Percentiles rank a stretch among this genome's conserved stretches.
Evolutionary conservation across 2,113 vertebrate species (phyloP).

Genomic region (Camelus dromedarius): DNA sequence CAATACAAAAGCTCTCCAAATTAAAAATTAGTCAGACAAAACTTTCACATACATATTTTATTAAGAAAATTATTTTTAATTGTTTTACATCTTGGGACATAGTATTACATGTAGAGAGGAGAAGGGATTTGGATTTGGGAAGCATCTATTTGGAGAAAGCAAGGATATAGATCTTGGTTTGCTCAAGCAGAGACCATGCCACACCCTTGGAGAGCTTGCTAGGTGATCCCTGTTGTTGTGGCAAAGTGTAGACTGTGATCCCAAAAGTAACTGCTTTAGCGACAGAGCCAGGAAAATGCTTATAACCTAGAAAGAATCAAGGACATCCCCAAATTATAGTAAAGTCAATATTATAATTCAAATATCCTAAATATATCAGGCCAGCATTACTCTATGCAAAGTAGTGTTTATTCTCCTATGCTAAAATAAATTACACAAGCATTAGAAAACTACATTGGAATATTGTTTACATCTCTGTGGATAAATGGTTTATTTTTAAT

Average conservation of each 20-base stretch:
- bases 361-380: background rate
- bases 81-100: background rate
- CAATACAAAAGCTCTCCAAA: background rate
- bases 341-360: background rate
- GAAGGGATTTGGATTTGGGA: background rate
- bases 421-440: background rate
- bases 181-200: background rate
- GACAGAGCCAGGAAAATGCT: background rate
- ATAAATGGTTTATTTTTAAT: background rate
- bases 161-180: background rate
- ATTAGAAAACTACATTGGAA: background rate
- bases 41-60: background rate
- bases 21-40: background rate
- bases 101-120: background rate
- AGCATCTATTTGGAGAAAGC: background rate
- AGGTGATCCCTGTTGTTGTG: background rate
- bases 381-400: background rate
- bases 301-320: background rate
- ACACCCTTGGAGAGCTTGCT: background rate
- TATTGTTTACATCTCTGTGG: background rate
- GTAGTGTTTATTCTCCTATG: background rate
- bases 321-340: background rate
- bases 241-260: background rate
- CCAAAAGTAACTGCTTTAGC: background rate
- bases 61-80: background rate